A percentile compares a stretch with the other conserved stretches of the same genome.
phyloP scores from a whole-genome alignment of 53 echinoderm and acorn worm genomes.

The Mesocentrotus franciscanus region DNA sequence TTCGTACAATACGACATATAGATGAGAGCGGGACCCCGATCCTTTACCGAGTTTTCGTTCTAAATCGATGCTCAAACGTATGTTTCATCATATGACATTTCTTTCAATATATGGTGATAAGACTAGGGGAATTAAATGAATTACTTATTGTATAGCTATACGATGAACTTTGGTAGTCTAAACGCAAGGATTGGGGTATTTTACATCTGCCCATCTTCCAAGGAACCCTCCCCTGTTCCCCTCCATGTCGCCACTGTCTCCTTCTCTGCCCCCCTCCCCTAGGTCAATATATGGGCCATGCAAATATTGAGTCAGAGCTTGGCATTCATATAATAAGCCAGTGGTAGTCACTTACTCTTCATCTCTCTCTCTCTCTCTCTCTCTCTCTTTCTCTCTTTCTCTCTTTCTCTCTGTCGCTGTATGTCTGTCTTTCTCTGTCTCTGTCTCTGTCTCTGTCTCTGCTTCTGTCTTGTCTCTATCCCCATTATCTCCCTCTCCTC shows the following conservation, averaged over 20 bases:
- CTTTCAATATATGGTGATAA: no score
- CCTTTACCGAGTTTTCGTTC: no score
- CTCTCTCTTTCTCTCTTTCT: background rate
- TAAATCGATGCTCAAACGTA: no score
- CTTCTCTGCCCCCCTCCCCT: conserved; percentile 29
- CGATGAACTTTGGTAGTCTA: no score
- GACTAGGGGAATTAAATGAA: no score
- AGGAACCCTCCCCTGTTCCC: background rate
- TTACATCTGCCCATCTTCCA: background rate
- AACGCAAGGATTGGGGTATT: background rate
- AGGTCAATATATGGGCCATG: conserved; percentile 58
- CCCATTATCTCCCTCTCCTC: no score
- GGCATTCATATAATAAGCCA: background rate
- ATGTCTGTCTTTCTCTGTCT: background rate
- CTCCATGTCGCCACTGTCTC: conserved; percentile 12
- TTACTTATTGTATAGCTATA: no score
- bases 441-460: background rate
- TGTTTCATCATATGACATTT: no score
- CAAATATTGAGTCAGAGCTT: conserved; percentile 61
- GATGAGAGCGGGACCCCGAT: no score
- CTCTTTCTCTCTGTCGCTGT: background rate
- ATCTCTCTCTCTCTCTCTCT: background rate
- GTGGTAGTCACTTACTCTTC: background rate
- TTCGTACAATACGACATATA: no score
- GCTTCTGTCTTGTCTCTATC: background rate